Evolutionary conservation across 2,888 invertebrate genomes (phyloP).

Genomic region (Nephrotoma appendiculata): DNA sequence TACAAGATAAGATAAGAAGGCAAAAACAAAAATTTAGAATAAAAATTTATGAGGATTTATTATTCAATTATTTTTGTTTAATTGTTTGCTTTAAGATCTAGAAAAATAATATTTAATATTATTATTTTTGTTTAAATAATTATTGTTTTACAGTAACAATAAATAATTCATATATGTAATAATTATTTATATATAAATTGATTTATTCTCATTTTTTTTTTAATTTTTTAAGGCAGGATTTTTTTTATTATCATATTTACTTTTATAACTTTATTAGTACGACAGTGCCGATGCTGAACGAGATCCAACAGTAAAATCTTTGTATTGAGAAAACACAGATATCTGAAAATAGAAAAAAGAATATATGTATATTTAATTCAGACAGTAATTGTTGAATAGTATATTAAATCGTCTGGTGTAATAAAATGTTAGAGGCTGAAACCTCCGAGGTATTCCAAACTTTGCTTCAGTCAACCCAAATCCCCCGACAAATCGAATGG

Average conservation of each 20-base stretch:
- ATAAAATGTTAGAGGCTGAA: no score
- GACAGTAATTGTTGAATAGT: not conserved
- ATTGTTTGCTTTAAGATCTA: not conserved
- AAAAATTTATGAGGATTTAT: not conserved
- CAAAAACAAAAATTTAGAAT: not conserved
- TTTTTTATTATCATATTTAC: not conserved
- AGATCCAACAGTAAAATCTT: constrained; percentile 79
- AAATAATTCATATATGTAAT: not conserved
- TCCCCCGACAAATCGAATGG: no score
- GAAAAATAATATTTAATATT: not conserved
- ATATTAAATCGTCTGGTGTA: no score
- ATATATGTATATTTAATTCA: not conserved
- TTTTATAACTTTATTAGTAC: constrained; percentile 29
- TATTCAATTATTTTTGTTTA: not conserved
- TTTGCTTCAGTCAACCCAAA: no score
- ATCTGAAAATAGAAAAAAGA: constrained; percentile 47
- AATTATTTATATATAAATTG: not conserved
- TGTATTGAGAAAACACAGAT: constrained; percentile 84
- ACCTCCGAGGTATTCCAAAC: no score
- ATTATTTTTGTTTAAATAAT: not conserved
- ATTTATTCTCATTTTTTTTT: not conserved
- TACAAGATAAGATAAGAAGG: not conserved
- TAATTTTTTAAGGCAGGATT: constrained; percentile 1
- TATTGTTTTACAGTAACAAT: not conserved
- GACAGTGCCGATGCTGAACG: constrained; percentile 57